Evolutionary conservation across 1,140 invertebrate species (phyloP), one percentile per base, ranked within the genome.

Genomic region (Drosophila ficusphila): DNA sequence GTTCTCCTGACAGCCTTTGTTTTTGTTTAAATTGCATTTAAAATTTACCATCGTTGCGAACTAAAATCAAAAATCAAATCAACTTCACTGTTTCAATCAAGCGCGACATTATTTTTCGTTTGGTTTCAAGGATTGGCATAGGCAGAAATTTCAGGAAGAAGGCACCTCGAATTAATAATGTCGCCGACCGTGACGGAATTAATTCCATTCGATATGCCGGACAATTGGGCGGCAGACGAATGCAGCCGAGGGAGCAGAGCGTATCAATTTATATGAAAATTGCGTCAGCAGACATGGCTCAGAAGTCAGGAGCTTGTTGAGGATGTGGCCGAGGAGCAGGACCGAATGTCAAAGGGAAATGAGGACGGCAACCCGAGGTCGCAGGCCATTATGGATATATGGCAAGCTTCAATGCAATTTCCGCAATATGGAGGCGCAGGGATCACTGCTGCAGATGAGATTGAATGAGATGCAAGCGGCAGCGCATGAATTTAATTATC

Each of bases 401-500:
- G 38, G 70, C 70, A 62, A 76, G 73, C 64, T 76, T 62, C 79
- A 83, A 79, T 83, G 79, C 71, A 83, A 83, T 83, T 83, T 83
- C 79, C 79, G 79, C 79, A 79, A 79, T 72, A 67, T 48, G 64
- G 29, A 29, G 27, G 12, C 34, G 14, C 33, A 23, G 51, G 53
- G 29, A 21, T 39, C 64, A n/a, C 33, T 62, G 27, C 36, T 29
- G 61, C 18, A 49, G 60, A 36, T 65, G 61, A 38, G 58, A 65
- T 65, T 65, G 61, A 49, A 65, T 65, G 61, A 51, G 38, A 82
- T 70, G 78, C 73, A 82, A 68, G 60, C 62, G 65, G 56, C 77
- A 58, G 60, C 52, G 76, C 79, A 83, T 83, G 76, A 86, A 83
- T 83, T 86, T 83, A 83, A 83, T 83, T 83, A 85, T 65, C 71